Percentiles rank a stretch among this genome's conserved stretches.
Conservation (phyloP, 1,140 invertebrate species). For the Euwallacea fornicatus region DNA sequence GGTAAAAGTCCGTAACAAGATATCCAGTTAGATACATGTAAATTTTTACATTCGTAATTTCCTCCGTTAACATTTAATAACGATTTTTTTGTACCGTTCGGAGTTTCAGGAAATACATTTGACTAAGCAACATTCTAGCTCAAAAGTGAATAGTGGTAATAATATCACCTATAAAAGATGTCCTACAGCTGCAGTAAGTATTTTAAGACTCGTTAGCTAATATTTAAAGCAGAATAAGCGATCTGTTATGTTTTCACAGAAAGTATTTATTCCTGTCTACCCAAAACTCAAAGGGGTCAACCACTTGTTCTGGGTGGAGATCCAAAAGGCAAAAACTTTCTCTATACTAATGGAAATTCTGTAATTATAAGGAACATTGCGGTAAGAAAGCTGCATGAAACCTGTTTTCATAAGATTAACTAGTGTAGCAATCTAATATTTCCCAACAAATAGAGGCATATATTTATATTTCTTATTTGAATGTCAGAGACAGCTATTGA, state of each 20-base stretch:
- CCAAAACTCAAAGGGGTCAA: conserved; percentile 88
- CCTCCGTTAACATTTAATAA: no score
- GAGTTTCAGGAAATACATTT: no score
- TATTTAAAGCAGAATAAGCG: conserved; percentile 3
- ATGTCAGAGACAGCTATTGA: no score
- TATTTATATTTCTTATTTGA: no score
- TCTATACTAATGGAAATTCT: conserved; percentile 97
- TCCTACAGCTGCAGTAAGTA: conserved; percentile 45
- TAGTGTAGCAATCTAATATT: background rate
- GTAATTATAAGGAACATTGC: conserved; percentile 97
- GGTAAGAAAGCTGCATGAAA: conserved; percentile 58
- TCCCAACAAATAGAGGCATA: no score
- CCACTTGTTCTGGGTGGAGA: conserved; percentile 92
- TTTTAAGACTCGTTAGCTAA: conserved; percentile 4
- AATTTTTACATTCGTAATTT: no score
- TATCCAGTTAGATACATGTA: background rate
- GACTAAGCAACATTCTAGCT: background rate
- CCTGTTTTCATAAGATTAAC: conserved; percentile 2
- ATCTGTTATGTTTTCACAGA: conserved; percentile 61
- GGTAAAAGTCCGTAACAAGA: conserved; percentile 21
- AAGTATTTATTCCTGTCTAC: conserved; percentile 88
- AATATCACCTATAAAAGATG: conserved; percentile 32
- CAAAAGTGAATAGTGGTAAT: background rate
- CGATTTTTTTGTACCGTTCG: no score
- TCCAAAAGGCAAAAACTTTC: conserved; percentile 95